Base-by-base conservation (phyloP, 1,140 invertebrate genomes). In the Cyphomyrmex costatus region DNA sequence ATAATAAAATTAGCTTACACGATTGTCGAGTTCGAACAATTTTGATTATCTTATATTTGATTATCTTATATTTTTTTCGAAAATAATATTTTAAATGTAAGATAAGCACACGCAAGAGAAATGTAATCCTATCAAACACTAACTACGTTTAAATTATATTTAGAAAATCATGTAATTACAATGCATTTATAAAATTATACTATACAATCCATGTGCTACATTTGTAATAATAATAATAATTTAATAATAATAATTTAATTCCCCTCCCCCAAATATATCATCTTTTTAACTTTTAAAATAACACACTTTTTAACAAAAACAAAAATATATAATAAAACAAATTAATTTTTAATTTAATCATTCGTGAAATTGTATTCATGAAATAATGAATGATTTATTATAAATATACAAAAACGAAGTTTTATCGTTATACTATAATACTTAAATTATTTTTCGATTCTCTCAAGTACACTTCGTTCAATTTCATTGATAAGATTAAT, bases 401-500 rank as follows among this genome's bases (percentile, higher is more conserved):
- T 19, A 7, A 46, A 46, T 14, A 3, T 56, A 73, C n/a, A 27
- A 12, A 27, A 10, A 14, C 19, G 6, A 78, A 16, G 7, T n/a
- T 33, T 46, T 49, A 78, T 27, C 14, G 46, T 49, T 49, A 14
- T 56, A 33, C 65, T 42, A 78, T 6, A 24, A 68, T 10, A 21
- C 2, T 42, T 7, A 10, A 21, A 63, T 63, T 63, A 63, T 7
- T 14, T 66, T 36, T n/a, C 30, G 10, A 21, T 66, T 36, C 2
- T 1, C n/a, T 63, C 63, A 42, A 4, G 2, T 42, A 42, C 2
- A n/a, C 8, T 46, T 33, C n/a, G n/a, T n/a, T 36, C 33, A 3
- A 19, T 3, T 5, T 21, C n/a, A 21, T 10, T 19, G 65, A 71
- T 71, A 80, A 80, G 65, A 80, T 70, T 70, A 56, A 6, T 19